Percentiles rank a stretch among this genome's conserved stretches.
Evolutionary conservation across 1,140 invertebrate genomes (phyloP).

Genomic region (Drosophila nasuta): DNA sequence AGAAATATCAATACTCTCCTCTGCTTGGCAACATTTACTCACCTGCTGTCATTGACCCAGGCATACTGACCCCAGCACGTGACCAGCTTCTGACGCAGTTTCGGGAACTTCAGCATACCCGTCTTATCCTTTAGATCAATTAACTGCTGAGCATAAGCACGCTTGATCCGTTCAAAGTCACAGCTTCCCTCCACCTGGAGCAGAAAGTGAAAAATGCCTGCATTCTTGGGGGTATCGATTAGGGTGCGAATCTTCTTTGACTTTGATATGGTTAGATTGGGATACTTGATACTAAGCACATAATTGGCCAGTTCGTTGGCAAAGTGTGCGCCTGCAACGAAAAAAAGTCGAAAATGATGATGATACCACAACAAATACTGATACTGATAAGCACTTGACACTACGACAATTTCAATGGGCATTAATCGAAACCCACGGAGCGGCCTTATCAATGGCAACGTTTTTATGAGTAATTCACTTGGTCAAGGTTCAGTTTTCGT

Average conservation of each 20-base stretch:
- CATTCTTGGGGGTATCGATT: slow-evolving; percentile 89
- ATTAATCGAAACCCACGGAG: slow-evolving; percentile 33
- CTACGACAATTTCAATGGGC: slow-evolving; percentile 7
- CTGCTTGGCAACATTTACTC: slow-evolving; percentile 13
- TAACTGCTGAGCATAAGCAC: slow-evolving; percentile 85
- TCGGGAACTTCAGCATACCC: slow-evolving; percentile 87
- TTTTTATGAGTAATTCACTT: slow-evolving; percentile 78
- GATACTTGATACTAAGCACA: slow-evolving; percentile 86
- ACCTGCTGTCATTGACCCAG: slow-evolving; percentile 86
- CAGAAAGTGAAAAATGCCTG: slow-evolving; percentile 89
- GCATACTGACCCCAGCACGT: slow-evolving; percentile 89
- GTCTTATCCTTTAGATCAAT: slow-evolving; percentile 86
- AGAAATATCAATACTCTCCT: too few relatives aligned
- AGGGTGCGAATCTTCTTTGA: slow-evolving; percentile 88
- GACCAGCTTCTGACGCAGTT: slow-evolving; percentile 87
- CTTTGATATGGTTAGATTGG: slow-evolving; percentile 87
- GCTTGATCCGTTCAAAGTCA: slow-evolving; percentile 85
- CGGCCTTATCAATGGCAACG: slow-evolving; percentile 58
- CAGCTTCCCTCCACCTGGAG: slow-evolving; percentile 87
- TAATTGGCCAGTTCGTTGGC: slow-evolving; percentile 76
- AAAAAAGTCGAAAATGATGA: not conserved
- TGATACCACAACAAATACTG: slow-evolving; percentile 1
- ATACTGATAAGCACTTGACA: slow-evolving; percentile 6
- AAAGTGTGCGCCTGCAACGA: slow-evolving; percentile 70
- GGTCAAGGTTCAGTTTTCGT: slow-evolving; percentile 70